A percentile compares a stretch with the other conserved stretches of the same genome.
These are phyloP conservation scores for Muscicapa adusta DNA, from an alignment of 2,113 vertebrate genomes.

Conservation along the genomic window DNA sequence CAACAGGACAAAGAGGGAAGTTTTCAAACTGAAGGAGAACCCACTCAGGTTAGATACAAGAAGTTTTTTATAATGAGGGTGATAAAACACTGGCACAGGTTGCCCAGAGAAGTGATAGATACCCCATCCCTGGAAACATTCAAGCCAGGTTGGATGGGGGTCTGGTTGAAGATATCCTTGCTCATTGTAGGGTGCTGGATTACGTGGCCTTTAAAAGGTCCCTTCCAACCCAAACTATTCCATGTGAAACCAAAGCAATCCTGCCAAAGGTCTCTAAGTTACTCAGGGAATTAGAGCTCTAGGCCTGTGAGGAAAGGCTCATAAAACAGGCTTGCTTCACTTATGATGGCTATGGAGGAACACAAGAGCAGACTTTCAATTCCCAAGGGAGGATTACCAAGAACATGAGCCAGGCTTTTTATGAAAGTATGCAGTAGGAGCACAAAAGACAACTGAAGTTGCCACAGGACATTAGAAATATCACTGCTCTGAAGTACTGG, in stretches of 20 bases:
- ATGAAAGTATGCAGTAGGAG: not conserved
- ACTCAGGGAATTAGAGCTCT: not conserved
- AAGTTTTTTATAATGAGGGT: not conserved
- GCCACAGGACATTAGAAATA: not conserved
- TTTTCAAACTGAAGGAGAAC: not conserved
- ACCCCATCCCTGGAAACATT: not conserved
- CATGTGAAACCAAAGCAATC: not conserved
- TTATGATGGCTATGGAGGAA: not conserved
- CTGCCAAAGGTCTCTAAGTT: not conserved
- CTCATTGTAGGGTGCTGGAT: not conserved
- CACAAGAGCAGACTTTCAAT: not conserved
- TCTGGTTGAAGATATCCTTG: not conserved
- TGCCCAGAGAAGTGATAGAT: not conserved
- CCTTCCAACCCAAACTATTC: not conserved
- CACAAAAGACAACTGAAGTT: not conserved
- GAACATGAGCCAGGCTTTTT: not conserved
- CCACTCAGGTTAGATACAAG: not conserved
- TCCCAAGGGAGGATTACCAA: not conserved
- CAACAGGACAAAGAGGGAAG: fast-evolving
- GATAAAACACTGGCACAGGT: not conserved
- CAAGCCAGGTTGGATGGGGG: not conserved
- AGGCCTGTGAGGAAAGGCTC: not conserved
- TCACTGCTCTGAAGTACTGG: not conserved
- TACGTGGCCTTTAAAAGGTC: not conserved
- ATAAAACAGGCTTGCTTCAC: not conserved